phyloP scores from a whole-genome alignment of 2,113 vertebrate genomes.

The Echinops telfairi region DNA sequence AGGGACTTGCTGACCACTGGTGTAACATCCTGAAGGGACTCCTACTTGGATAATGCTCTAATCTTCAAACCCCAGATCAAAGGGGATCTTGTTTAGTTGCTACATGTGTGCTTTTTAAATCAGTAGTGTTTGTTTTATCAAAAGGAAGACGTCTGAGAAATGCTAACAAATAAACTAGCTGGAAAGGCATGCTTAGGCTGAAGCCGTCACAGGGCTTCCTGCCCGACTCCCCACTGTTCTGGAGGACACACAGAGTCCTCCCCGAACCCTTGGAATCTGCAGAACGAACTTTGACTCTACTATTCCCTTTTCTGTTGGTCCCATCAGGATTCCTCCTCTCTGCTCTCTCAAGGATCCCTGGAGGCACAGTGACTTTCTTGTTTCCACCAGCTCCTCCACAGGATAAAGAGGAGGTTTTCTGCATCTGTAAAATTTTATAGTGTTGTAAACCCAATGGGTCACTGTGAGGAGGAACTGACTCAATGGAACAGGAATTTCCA shows the following conservation, averaged over 20 bases:
- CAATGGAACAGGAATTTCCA: no score
- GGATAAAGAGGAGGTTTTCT: no score
- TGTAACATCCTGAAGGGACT: background rate
- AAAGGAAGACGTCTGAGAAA: background rate
- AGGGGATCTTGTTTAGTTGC: conserved; percentile 21
- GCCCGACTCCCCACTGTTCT: no score
- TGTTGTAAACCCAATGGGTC: no score
- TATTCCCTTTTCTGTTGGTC: background rate
- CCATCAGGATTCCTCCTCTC: background rate
- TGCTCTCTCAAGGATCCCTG: background rate
- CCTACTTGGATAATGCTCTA: conserved; percentile 3
- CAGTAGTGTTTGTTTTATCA: conserved; percentile 21
- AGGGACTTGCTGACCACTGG: background rate
- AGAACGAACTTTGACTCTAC: background rate
- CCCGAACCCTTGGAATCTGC: background rate
- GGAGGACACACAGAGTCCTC: background rate
- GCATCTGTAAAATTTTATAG: no score
- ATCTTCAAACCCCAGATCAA: conserved; percentile 23
- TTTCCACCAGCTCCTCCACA: no score
- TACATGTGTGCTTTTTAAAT: background rate
- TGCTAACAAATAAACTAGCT: background rate
- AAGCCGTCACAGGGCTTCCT: background rate
- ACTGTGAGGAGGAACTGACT: no score
- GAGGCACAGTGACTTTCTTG: no score
- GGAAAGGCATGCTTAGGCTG: background rate